Base-by-base conservation (phyloP, 1,140 invertebrate species). In the Atta cephalotes region DNA sequence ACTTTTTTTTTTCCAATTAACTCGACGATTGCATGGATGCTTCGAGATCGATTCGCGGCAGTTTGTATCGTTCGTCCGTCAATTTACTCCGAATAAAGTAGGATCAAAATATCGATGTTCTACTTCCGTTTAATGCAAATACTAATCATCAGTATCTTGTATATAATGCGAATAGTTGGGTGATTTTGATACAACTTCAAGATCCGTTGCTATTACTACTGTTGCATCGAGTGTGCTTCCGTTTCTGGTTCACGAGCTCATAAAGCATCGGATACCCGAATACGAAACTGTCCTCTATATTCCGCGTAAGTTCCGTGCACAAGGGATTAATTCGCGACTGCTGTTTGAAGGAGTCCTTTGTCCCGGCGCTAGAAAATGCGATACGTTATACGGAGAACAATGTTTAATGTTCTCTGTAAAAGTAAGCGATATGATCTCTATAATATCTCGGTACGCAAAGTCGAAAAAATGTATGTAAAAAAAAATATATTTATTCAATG, bases 251-350 rank as follows among this genome's bases (percentile, higher is more conserved):
- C 31, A 5, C 49, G 18, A 28, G 63, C 35, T 45, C 51, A 10
- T 39, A 10, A 76, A 76, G 10, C 56, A 18, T 18, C 16, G 56
- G 53, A 16, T 45, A 58, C 35, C 28, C 80, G 53, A 82, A 60
- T 82, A 70, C 49, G 31, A 74, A 74, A 82, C 68, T 82, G 80
- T 49, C 53, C 79, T 70, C 25, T 72, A 68, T 71, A 18, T 58
- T 58, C 25, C 39, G 35, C 53, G n/a, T 51, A 82, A 72, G 68
- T 72, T 53, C 35, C 51, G 49, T 25, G 68, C 68, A 49, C 53
- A 49, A 74, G 70, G 25, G 80, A 82, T 82, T 74, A 82, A 81
- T 81, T 81, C 9, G 51, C 49, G 31, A 56, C 49, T 14, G 28
- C 21, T 81, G 31, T 81, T 78, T 71, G 78, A 71, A 62, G 18